phyloP scores from a whole-genome alignment of 2,113 vertebrate genomes.

The Hippocampus abdominalis region DNA sequence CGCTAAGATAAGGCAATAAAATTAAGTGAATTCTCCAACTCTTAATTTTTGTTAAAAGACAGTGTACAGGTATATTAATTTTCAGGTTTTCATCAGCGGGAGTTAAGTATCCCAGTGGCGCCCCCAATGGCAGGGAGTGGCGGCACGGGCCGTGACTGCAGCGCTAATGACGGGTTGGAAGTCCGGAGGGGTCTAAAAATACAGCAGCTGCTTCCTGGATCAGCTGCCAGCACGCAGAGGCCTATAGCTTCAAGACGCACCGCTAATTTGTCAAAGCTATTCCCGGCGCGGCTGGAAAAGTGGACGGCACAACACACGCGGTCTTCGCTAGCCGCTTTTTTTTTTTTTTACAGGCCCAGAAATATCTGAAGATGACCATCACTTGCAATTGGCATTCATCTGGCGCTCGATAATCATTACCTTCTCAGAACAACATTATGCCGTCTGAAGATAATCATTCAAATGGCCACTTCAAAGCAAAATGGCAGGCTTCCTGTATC shows the following conservation, averaged over 20 bases:
- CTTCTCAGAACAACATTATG: not conserved
- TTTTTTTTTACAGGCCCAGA: not conserved
- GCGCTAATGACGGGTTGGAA: constrained; percentile 1
- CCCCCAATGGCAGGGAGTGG: not conserved
- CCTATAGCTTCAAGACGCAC: not conserved
- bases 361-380: not conserved
- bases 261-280: constrained; percentile 55
- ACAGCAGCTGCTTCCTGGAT: constrained; percentile 57
- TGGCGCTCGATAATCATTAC: not conserved
- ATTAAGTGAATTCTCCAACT: too few species aligned
- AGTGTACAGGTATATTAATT: too few species aligned
- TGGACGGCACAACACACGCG: not conserved
- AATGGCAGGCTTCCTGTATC: not conserved
- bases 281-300: constrained; percentile 25
- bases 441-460: not conserved
- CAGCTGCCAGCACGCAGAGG: constrained; percentile 18
- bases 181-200: constrained; percentile 43
- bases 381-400: not conserved
- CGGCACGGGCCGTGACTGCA: not conserved
- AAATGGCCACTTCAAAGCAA: constrained; percentile 2
- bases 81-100: too few species aligned
- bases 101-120: not conserved
- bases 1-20: too few species aligned
- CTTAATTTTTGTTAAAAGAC: too few species aligned
- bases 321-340: not conserved